Conservation (phyloP, 1,140 invertebrate genomes). For the Zaprionus gabonicus region DNA sequence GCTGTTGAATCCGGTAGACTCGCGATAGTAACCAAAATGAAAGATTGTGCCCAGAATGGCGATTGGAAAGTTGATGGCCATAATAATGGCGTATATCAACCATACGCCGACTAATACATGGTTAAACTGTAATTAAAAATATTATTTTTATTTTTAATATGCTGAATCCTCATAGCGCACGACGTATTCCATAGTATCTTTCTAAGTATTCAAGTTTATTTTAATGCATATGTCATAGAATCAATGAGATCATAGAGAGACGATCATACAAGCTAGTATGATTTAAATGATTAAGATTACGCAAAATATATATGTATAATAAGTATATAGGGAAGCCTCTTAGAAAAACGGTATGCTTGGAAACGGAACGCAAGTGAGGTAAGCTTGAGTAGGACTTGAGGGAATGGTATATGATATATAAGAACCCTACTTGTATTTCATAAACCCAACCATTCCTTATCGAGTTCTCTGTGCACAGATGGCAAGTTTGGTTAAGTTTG, state of each 20-base stretch:
- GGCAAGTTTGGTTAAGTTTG: not conserved
- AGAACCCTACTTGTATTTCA: not conserved
- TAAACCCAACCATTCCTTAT: not conserved
- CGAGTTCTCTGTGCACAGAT: not conserved
- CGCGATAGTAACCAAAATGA: constrained; percentile 69
- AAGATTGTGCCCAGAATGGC: constrained; percentile 69
- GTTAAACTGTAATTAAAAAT: constrained; percentile 47
- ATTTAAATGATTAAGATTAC: not conserved
- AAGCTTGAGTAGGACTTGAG: not conserved
- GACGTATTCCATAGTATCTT: not conserved
- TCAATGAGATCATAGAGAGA: constrained; percentile 1
- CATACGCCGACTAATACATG: constrained; percentile 50
- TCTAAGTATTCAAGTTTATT: not conserved
- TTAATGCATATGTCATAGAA: not conserved
- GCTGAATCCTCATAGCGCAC: not conserved
- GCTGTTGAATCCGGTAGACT: constrained; percentile 48
- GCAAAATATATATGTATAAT: not conserved
- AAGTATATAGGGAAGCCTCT: not conserved
- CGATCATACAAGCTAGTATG: not conserved
- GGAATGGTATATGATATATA: not conserved
- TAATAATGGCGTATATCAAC: constrained; percentile 56
- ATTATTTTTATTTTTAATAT: not conserved
- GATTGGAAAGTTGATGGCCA: constrained; percentile 62
- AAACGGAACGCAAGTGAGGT: not conserved
- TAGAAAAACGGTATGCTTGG: not conserved